Conservation (phyloP, 2,113 vertebrate species). For the Bubo blakistoni region DNA sequence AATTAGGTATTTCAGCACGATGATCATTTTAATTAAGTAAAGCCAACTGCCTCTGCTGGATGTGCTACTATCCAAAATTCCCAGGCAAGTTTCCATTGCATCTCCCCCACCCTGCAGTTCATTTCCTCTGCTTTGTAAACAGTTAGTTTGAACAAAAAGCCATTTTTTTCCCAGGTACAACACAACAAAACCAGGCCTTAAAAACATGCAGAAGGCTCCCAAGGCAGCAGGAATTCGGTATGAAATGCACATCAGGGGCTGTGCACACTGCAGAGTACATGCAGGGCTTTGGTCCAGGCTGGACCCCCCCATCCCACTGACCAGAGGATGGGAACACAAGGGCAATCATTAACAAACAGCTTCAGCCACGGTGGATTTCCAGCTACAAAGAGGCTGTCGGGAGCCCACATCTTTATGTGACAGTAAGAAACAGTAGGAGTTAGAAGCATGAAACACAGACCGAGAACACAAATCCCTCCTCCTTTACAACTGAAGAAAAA, state of each 20-base stretch:
- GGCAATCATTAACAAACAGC: background rate
- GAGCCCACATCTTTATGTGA: background rate
- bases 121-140: background rate
- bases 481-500: background rate
- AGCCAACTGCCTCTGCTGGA: slow-evolving; percentile 32
- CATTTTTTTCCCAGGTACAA: background rate
- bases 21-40: slow-evolving; percentile 24
- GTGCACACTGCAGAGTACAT: background rate
- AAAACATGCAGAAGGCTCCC: background rate
- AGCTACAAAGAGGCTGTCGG: background rate
- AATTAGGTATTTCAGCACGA: slow-evolving; percentile 44
- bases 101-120: background rate
- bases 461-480: background rate
- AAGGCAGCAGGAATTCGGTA: background rate
- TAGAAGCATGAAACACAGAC: background rate
- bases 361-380: background rate
- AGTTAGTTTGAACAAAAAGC: background rate
- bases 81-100: background rate
- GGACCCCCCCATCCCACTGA: background rate
- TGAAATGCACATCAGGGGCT: background rate
- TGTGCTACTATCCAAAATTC: background rate
- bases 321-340: background rate
- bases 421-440: background rate
- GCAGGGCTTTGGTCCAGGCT: background rate
- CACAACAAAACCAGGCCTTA: background rate